These are phyloP conservation scores for Iselma pallidipennis DNA, from an alignment of 2,888 invertebrate genomes.

Conservation along the genomic window DNA sequence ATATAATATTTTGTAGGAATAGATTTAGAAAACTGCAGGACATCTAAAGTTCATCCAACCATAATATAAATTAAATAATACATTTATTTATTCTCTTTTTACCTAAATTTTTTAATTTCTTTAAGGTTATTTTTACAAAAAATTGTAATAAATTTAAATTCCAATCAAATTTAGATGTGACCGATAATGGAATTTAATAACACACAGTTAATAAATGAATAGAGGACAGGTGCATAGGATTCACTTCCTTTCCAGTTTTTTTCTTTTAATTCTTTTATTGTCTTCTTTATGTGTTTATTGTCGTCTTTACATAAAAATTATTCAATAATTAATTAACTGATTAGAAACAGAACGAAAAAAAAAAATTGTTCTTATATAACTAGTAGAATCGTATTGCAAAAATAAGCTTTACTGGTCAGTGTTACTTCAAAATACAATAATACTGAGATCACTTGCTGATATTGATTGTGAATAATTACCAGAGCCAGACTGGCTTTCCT, in stretches of 20 bases:
- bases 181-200: slow-evolving; percentile 23
- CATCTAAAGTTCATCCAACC: background rate
- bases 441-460: slow-evolving; percentile 5
- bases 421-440: background rate
- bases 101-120: background rate
- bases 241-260: slow-evolving; percentile 14
- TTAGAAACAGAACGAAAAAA: background rate
- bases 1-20: background rate
- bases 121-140: background rate
- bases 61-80: background rate
- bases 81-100: background rate
- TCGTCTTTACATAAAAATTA: no score
- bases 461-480: no score
- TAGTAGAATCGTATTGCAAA: no score
- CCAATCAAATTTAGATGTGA: slow-evolving; percentile 25
- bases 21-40: background rate
- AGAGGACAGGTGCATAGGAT: slow-evolving; percentile 20
- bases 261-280: background rate
- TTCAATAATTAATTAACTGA: background rate
- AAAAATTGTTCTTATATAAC: no score
- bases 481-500: no score
- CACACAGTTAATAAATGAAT: slow-evolving; percentile 22
- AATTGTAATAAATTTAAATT: slow-evolving; percentile 21
- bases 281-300: background rate
- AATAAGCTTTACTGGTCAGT: background rate